Base-by-base conservation (phyloP, 2,113 vertebrate species). In the Laticauda laticaudata region DNA sequence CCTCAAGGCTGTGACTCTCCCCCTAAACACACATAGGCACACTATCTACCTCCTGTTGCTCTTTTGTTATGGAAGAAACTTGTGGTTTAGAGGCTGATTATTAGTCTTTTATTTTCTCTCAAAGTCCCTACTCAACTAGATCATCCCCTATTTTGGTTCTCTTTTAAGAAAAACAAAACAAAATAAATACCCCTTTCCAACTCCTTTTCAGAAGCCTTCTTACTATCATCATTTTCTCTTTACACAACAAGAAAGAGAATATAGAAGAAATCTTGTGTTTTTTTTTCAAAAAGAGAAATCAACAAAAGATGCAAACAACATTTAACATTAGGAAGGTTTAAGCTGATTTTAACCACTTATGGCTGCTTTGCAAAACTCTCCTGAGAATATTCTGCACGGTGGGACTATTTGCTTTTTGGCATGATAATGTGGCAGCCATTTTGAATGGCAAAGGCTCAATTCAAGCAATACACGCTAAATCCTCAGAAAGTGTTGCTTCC, bases 81-180 rank as follows among this genome's bases (percentile, higher is more conserved):
- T 94, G 93, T 95, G 92, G 92, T 97, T 96, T 95, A 95, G 95
- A 96, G 94, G 94, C 95, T 95, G 95, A 97, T 97, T 96, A 96
- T 95, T 97, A 97, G 94, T 96, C 96, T 94, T 95, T 96, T 97
- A 95, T 97, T 93, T 87, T 56, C 89, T 54, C 48, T 89, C 92
- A 87, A 43, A 94, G 95, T 90, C 92, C 85, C 75, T 90, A 93
- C 94, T 96, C 95, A 97, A 97, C 94, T 96, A 93, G 95, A 97
- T 96, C 92, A 95, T 95, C 94, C 96, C 89, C 92, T 95, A 92
- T 96, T 97, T 96, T 94, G 93, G 91, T 94, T 94, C 91, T 92
- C 93, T 97, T 96, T 94, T 95, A 94, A 95, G 93, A 95, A 95
- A 96, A 97, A 95, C 93, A 95, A 97, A 97, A 96, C 94, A 97